phyloP scores from a whole-genome alignment of 2,888 invertebrate genomes.

The Microdon myrmicae region DNA sequence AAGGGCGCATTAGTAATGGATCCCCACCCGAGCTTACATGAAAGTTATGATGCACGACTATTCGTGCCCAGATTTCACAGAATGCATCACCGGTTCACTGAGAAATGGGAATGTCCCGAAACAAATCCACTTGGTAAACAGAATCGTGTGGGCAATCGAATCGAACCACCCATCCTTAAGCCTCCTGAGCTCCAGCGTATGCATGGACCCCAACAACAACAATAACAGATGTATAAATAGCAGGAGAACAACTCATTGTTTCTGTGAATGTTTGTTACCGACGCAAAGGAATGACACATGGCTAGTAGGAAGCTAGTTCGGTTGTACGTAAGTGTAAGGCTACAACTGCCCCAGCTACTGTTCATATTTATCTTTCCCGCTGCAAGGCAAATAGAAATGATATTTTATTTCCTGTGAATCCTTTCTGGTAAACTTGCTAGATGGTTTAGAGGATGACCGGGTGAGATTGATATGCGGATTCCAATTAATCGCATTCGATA shows the following conservation, averaged over 20 bases:
- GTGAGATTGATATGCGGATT: slow-evolving; percentile 50
- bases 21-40: slow-evolving; percentile 4
- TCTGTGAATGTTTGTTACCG: slow-evolving; percentile 38
- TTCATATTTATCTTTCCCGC: slow-evolving; percentile 43
- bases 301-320: neutral
- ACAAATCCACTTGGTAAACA: slow-evolving; percentile 13
- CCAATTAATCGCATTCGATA: slow-evolving; percentile 52
- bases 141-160: slow-evolving; percentile 19
- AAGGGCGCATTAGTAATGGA: slow-evolving; percentile 8
- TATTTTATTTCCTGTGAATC: slow-evolving; percentile 44
- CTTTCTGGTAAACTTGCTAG: neutral
- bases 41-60: slow-evolving; percentile 4
- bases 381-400: slow-evolving; percentile 32
- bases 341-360: slow-evolving; percentile 19
- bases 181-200: neutral
- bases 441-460: neutral
- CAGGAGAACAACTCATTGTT: slow-evolving; percentile 44
- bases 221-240: slow-evolving; percentile 30
- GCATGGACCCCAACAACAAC: neutral
- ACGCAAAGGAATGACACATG: neutral
- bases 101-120: slow-evolving; percentile 18
- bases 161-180: slow-evolving; percentile 4
- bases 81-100: neutral
- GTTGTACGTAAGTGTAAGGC: slow-evolving; percentile 1
- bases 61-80: neutral